Evolutionary conservation across 2,797 vertebrate genomes (phyloP), one percentile per base, ranked within the genome.

Genomic region (Epinephelus coioides): DNA sequence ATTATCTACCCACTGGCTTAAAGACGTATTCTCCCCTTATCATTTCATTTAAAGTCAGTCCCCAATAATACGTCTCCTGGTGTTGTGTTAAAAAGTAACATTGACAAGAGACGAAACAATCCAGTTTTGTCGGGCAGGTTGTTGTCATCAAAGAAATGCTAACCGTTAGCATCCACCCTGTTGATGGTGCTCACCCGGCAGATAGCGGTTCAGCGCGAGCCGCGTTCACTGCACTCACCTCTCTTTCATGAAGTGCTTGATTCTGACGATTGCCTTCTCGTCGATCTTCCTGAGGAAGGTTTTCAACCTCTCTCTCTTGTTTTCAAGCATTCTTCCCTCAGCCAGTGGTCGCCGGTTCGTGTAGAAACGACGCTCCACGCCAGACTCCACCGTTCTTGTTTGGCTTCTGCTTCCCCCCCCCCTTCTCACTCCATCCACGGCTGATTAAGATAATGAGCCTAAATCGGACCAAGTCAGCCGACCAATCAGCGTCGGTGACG

Each of bases 171-270:
- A 85, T 67, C 73, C 73, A 65, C 21, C 76, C 69, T 14, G 50
- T 27, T 71, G 60, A 25, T 74, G 89, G 61, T 77, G 91, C 78
- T 84, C 70, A 6, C 82, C 38, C 88, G 87, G 88, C 64, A 84
- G 19, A 88, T 91, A 94, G 81, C 92, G 89, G 88, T 73, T 60
- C 62, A 46, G 82, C 63, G 73, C 63, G 75, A 85, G 63, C 80
- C 50, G 59, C 81, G 66, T 55, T 71, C 84, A 74, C 46, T 68
- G 34, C 21, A 56, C 91, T 93, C 78, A 96, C 96, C 96, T 95
- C 86, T 96, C 96, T 69, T 93, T 96, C 95, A 96, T 96, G 87
- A 96, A 94, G 83, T 95, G 94, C 85, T 96, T 96, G 86, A 96
- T 92, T 87, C 90, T 89, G 79, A 95, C 91, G 13, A 96, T 95